Evolutionary conservation across 2,888 invertebrate species (phyloP).

Genomic region (Notodonta dromedarius): DNA sequence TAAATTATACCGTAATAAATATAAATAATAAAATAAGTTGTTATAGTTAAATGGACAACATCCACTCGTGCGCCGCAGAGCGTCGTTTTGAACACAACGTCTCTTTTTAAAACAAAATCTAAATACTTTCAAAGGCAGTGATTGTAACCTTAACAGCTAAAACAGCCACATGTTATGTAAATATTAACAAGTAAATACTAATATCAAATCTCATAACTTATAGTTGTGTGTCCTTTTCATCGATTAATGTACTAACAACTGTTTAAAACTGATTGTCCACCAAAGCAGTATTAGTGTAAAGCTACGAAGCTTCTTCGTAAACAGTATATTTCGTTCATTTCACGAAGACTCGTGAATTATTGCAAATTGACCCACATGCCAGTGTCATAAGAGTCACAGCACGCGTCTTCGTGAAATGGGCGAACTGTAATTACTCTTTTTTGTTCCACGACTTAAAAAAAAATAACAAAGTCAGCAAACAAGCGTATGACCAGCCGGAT

Average conservation of each 20-base stretch:
- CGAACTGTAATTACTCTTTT: no score
- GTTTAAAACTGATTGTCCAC: background rate
- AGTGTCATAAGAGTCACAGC: no score
- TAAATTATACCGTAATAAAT: background rate
- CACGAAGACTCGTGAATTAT: no score
- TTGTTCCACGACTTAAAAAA: no score
- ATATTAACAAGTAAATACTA: slow-evolving; percentile 17
- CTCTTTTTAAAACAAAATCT: background rate
- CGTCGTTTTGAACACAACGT: slow-evolving; percentile 4
- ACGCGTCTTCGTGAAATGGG: no score
- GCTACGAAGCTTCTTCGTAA: no score
- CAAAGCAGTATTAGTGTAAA: no score
- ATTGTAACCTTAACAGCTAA: slow-evolving; percentile 25
- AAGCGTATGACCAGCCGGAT: no score
- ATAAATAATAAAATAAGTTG: no score
- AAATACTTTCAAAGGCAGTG: slow-evolving; percentile 35
- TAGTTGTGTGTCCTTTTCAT: slow-evolving; percentile 5
- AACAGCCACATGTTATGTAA: slow-evolving; percentile 27
- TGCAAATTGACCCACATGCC: no score
- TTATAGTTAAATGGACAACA: background rate
- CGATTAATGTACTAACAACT: background rate
- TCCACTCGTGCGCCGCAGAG: background rate
- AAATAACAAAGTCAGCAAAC: no score
- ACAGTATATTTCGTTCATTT: no score
- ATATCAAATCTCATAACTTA: slow-evolving; percentile 16